A percentile compares a stretch with the other conserved stretches of the same genome.
Evolutionary conservation across 2,113 vertebrate genomes (phyloP).

Genomic region (Ochotona curzoniae): DNA sequence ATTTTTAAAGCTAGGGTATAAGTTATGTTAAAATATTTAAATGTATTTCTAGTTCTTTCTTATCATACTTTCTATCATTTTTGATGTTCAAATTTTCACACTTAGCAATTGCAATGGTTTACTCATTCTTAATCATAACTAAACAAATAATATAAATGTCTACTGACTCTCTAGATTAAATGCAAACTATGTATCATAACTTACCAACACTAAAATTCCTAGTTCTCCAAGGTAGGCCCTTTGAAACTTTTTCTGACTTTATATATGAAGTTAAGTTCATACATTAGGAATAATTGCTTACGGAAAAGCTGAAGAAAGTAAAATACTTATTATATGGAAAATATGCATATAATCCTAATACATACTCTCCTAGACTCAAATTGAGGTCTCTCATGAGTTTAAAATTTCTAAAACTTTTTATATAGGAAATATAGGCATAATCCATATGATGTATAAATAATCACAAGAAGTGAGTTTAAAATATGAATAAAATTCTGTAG

Average conservation of each 20-base stretch:
- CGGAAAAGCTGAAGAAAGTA: constrained; percentile 11
- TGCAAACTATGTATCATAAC: background rate
- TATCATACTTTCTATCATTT: constrained; percentile 14
- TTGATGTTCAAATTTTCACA: constrained; percentile 15
- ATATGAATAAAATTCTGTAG: background rate
- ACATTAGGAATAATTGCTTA: background rate
- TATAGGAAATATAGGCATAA: background rate
- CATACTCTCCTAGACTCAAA: background rate
- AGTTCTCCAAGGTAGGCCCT: background rate
- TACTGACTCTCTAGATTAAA: background rate
- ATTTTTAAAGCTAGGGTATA: constrained; percentile 50
- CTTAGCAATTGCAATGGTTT: background rate
- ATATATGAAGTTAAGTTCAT: background rate
- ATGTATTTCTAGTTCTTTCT: constrained; percentile 35
- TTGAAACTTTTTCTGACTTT: constrained; percentile 33
- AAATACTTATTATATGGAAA: background rate
- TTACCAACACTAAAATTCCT: constrained; percentile 25
- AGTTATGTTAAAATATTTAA: constrained; percentile 14
- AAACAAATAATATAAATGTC: constrained; percentile 25
- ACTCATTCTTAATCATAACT: constrained; percentile 19
- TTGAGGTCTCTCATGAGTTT: background rate
- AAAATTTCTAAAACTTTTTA: background rate
- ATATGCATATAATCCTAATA: background rate
- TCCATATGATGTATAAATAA: background rate
- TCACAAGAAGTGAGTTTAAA: background rate